Evolutionary conservation across 2,888 invertebrate species (phyloP).

Genomic region (Eupithecia exiguata): DNA sequence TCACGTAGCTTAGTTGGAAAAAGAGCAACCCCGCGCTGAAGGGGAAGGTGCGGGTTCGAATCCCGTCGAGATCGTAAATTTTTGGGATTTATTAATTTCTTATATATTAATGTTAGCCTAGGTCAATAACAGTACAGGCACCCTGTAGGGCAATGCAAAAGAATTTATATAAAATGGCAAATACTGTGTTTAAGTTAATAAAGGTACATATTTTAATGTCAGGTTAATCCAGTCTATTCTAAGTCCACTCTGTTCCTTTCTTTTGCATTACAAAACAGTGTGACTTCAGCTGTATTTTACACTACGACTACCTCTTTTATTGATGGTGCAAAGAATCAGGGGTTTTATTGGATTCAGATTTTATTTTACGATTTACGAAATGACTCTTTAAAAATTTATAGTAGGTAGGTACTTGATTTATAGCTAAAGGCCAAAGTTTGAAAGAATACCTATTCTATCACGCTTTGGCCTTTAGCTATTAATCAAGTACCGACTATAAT

Average conservation of each 20-base stretch:
- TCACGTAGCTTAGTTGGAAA: no score
- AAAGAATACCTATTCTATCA: not conserved
- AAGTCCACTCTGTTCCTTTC: not conserved
- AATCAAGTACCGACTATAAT: not conserved
- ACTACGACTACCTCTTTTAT: slow-evolving; percentile 32
- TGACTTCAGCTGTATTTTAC: slow-evolving; percentile 31
- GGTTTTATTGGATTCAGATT: slow-evolving; percentile 25
- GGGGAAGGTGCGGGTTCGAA: no score
- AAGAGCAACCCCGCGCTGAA: no score
- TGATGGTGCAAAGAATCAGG: slow-evolving; percentile 37
- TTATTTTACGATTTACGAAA: slow-evolving; percentile 24
- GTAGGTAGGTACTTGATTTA: slow-evolving; percentile 2
- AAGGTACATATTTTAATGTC: no score
- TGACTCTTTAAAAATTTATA: slow-evolving; percentile 19
- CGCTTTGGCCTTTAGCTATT: not conserved
- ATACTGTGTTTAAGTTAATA: no score
- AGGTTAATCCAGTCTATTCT: no score
- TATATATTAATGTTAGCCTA: no score
- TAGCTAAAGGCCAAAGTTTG: not conserved
- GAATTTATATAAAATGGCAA: no score
- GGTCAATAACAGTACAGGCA: no score
- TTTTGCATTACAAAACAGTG: slow-evolving; percentile 25
- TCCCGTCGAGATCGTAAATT: no score
- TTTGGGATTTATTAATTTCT: no score
- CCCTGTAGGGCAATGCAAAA: no score